Evolutionary conservation across 1,140 invertebrate species (phyloP), one percentile per base, ranked within the genome.

Genomic region (Drosophila carrolli): DNA sequence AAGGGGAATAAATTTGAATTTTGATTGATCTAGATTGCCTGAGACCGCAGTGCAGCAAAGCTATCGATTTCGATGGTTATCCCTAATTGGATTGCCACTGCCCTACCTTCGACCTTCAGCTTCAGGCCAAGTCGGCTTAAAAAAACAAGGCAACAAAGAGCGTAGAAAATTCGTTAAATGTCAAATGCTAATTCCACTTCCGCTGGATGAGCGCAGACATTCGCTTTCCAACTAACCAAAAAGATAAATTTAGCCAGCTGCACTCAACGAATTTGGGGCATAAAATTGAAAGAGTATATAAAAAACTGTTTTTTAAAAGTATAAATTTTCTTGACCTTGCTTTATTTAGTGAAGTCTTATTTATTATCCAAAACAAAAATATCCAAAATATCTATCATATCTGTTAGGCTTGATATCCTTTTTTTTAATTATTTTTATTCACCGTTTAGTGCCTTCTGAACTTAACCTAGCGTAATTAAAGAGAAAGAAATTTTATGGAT

Each of bases 81-180:
- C 83, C 60, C 76, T 89, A 88, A 88, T 89, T 88, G 80, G 84
- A 89, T 84, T 71, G 75, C 75, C 47, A 88, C 76, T 74, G 79
- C 73, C 46, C 57, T 55, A 84, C 68, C 68, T 55, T 19, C 68
- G 84, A 80, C 84, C 84, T 89, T 86, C 59, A 48, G 27, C 16
- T 40, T 19, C 38, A 16, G 13, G 46, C 23, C 67, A 50, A 71
- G 70, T 50, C 35, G 29, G 10, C 27, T n/a, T 40, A 8, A 46
- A 53, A 35, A 57, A 57, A 68, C 44, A 27, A n/a, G 16, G 41
- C 41, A 16, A 50, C 59, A 75, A 75, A 67, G 46, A 76, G 29
- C 44, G 35, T 48, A 53, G 58, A 27, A 61, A 72, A 41, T 75
- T 73, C 58, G 68, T 71, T 71, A 58, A 58, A 66, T 58, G 61